phyloP scores from a whole-genome alignment of 2,113 vertebrate genomes.

The Columbina picui region DNA sequence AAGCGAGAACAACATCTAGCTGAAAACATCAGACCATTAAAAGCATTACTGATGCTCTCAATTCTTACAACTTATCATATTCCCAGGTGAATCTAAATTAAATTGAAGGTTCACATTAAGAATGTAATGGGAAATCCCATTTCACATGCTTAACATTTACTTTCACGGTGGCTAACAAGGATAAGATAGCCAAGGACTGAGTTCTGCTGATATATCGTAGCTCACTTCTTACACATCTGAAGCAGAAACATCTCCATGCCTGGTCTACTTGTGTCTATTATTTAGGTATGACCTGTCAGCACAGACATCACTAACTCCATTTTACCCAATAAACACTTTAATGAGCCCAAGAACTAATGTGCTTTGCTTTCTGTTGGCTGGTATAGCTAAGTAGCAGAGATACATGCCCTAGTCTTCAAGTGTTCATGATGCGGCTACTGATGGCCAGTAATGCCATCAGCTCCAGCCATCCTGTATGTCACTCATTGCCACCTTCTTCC shows the following conservation, averaged over 20 bases:
- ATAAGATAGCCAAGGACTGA: neutral
- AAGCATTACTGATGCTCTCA: neutral
- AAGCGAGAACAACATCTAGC: neutral
- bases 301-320: neutral
- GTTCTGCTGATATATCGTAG: neutral
- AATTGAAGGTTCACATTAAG: conserved; percentile 7
- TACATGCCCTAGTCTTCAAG: neutral
- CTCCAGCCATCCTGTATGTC: neutral
- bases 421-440: fast-evolving
- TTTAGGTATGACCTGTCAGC: neutral
- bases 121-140: conserved; percentile 10
- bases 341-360: neutral
- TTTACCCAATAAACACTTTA: neutral
- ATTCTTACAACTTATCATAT: neutral
- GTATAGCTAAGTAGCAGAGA: neutral
- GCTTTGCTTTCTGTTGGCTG: neutral
- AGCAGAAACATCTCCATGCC: neutral
- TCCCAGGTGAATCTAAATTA: conserved; percentile 4
- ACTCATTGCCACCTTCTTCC: neutral
- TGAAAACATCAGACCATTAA: conserved; percentile 1
- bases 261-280: neutral
- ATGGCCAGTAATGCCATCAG: neutral
- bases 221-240: neutral
- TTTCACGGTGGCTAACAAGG: neutral
- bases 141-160: neutral